Evolutionary conservation across 2,888 invertebrate genomes (phyloP), one percentile per base, ranked within the genome.

Genomic region (Hoplodrina blanda): DNA sequence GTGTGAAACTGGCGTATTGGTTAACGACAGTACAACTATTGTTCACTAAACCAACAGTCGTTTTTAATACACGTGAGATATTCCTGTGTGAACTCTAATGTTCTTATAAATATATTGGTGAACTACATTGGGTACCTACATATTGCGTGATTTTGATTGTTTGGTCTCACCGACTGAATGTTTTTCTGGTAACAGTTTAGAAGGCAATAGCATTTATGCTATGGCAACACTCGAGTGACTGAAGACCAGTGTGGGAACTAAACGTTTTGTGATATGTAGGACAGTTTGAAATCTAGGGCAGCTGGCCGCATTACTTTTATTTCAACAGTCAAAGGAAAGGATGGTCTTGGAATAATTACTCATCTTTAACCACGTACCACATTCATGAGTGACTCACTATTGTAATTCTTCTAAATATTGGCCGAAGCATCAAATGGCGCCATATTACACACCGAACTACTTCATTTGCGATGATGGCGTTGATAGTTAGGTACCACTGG

Each of bases 1-100:
- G 76, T 83, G 82, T 70, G 82, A 83, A 78, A 69, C 65, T 68
- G 50, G 33, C 61, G 54, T 72, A 83, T 82, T 83, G 81, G 79
- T 80, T 63, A 80, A 71, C 52, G 70, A 75, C 61, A 73, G 73
- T 49, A 74, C 41, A 64, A 57, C 63, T 20, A 80, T 80, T 67
- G 80, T 78, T 80, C 66, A 52, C 57, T 52, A 78, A 80, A 61
- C 62, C 63, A 64, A 76, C 54, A 65, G 53, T 20, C 33, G 37
- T 63, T 73, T 78, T 70, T 76, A 61, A 61, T 69, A 57, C 20
- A 65, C 77, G 56, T 76, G 79, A 66, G 79, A 80, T 63, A 76
- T 62, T 72, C 62, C 56, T 68, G 54, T 79, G 81, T 54, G 79
- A 79, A 80, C 56, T 30, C 19, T 65, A 44, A 44, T 44, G 44